phyloP scores from a whole-genome alignment of 1,140 invertebrate species.

The Harlomillsia oculata region DNA sequence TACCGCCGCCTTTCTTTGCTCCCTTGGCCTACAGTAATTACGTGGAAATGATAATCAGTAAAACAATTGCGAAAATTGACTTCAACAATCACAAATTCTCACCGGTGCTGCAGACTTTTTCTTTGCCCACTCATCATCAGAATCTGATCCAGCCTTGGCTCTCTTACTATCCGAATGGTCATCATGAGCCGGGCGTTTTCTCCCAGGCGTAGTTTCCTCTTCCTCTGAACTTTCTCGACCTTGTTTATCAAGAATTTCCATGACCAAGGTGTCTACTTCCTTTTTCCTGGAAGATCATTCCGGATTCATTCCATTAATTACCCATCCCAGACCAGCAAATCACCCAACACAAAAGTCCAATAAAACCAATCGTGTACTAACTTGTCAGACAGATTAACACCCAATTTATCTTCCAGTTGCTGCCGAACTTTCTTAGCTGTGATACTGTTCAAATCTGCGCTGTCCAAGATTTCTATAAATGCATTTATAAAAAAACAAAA shows the following conservation, averaged over 20 bases:
- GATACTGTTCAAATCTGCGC: conserved; percentile 68
- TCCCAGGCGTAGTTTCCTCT: conserved; percentile 35
- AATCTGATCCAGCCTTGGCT: conserved; percentile 48
- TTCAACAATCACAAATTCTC: no score
- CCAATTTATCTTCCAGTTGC: conserved; percentile 70
- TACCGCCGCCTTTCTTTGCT: conserved; percentile 43
- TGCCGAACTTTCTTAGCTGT: conserved; percentile 84
- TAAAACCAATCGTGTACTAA: conserved; percentile 35
- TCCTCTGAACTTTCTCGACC: conserved; percentile 41
- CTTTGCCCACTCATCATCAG: conserved; percentile 67
- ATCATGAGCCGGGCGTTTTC: conserved; percentile 41
- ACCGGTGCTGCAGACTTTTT: conserved; percentile 42
- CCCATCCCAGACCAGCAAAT: neutral
- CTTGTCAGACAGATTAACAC: conserved; percentile 59
- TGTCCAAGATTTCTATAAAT: conserved; percentile 70
- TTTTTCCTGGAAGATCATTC: conserved; percentile 54
- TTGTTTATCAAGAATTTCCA: conserved; percentile 59
- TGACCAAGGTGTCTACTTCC: conserved; percentile 71
- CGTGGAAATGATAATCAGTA: no score
- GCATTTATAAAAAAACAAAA: conserved; percentile 2
- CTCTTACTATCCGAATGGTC: conserved; percentile 50
- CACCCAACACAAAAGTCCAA: conserved; percentile 29
- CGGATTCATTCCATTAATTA: neutral
- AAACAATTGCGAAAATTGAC: no score
- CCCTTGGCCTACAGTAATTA: conserved; percentile 32